Conservation (phyloP, 2,113 vertebrate genomes). For the Cairina moschata region DNA sequence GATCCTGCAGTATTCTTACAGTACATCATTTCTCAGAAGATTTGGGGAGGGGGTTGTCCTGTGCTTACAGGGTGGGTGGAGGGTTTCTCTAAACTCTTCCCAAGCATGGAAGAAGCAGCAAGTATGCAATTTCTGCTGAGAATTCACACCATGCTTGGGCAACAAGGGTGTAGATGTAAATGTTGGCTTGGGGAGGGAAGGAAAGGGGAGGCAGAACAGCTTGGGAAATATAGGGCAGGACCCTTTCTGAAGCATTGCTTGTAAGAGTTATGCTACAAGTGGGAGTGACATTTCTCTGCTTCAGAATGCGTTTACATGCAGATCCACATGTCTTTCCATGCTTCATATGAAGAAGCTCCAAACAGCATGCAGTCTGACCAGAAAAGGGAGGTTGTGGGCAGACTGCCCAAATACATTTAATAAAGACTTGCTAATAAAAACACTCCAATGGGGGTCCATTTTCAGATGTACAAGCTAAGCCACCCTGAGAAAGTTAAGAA, state of each 20-base stretch:
- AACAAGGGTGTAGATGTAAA: neutral
- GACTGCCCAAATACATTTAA: slow-evolving; percentile 2
- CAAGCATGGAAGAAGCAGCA: neutral
- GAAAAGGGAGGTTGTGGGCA: neutral
- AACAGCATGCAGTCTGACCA: neutral
- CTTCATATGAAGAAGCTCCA: neutral
- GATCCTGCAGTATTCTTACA: neutral
- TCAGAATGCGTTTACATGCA: neutral
- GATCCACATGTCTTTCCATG: neutral
- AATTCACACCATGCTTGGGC: neutral
- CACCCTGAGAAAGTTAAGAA: neutral
- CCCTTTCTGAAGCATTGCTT: neutral
- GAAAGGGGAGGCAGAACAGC: neutral
- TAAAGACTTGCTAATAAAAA: slow-evolving; percentile 32
- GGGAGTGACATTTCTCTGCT: neutral
- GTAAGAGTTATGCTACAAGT: neutral
- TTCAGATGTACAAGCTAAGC: slow-evolving; percentile 1
- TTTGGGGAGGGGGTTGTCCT: rapidly evolving
- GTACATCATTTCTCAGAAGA: neutral
- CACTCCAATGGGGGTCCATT: slow-evolving; percentile 3
- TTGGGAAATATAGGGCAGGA: neutral
- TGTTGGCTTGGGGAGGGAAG: neutral
- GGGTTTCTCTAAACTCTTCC: neutral
- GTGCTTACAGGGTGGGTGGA: neutral
- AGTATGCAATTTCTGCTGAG: neutral